These are phyloP conservation scores for Pteronotus mesoamericanus DNA, from an alignment of 2,797 vertebrate genomes.

Conservation along the genomic window DNA sequence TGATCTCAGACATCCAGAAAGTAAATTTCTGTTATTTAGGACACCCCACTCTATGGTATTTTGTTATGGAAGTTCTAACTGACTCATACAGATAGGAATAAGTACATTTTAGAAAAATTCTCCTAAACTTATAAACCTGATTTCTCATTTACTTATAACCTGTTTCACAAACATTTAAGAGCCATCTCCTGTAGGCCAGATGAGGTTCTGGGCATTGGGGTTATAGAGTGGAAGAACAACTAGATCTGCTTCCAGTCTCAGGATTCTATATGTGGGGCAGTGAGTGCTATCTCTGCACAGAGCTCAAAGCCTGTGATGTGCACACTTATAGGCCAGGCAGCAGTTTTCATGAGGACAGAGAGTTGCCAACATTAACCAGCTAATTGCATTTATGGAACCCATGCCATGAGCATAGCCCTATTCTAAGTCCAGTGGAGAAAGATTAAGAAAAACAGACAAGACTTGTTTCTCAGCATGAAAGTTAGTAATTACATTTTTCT, in stretches of 20 bases:
- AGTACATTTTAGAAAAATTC: background rate
- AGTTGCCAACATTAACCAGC: background rate
- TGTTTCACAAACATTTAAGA: background rate
- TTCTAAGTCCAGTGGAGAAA: background rate
- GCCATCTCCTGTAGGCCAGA: background rate
- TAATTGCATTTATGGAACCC: background rate
- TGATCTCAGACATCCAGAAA: background rate
- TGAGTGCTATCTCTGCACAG: background rate
- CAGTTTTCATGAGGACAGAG: background rate
- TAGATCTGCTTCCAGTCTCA: background rate
- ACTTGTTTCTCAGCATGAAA: background rate
- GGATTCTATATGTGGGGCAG: background rate
- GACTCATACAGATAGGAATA: background rate
- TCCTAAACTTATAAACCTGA: background rate
- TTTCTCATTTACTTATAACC: background rate
- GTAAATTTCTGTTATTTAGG: background rate
- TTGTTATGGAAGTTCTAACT: background rate
- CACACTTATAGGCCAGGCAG: background rate
- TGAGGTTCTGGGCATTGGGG: background rate
- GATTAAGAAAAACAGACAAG: background rate
- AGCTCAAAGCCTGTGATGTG: background rate
- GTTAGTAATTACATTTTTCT: constrained; percentile 1
- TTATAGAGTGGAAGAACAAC: background rate
- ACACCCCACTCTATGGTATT: background rate
- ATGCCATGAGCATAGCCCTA: background rate